Percentiles rank a stretch among this genome's conserved stretches.
Evolutionary conservation across 1,140 invertebrate genomes (phyloP).

Genomic region (Eupeodes corollae): DNA sequence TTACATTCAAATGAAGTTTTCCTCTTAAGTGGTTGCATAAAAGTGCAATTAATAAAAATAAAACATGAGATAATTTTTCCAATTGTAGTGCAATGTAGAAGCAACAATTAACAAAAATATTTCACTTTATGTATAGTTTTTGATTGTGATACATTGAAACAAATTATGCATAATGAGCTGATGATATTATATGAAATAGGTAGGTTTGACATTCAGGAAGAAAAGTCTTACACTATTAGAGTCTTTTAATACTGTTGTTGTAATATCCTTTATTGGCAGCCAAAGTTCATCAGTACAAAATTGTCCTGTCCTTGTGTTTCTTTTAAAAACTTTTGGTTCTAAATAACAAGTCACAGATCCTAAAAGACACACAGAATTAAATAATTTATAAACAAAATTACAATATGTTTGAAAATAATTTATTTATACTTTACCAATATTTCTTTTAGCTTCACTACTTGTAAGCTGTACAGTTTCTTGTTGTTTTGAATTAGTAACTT

Average conservation of each 20-base stretch:
- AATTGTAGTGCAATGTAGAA: too few relatives aligned
- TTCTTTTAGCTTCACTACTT: conserved; percentile 29
- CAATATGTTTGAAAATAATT: too few relatives aligned
- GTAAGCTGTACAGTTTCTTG: conserved; percentile 25
- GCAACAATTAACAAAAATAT: too few relatives aligned
- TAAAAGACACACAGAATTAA: neutral
- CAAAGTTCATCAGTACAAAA: conserved; percentile 64
- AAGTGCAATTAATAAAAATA: neutral
- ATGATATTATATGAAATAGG: too few relatives aligned
- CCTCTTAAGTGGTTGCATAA: neutral
- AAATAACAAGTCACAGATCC: conserved; percentile 61
- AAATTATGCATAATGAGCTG: too few relatives aligned
- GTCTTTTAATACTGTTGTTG: conserved; percentile 29
- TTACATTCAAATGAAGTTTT: too few relatives aligned
- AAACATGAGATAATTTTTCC: too few relatives aligned
- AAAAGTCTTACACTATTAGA: conserved; percentile 6
- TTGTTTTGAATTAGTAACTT: conserved; percentile 10
- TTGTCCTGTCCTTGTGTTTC: conserved; percentile 47
- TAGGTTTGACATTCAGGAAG: too few relatives aligned
- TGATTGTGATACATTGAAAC: too few relatives aligned
- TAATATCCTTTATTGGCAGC: conserved; percentile 58
- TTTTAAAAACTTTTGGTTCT: conserved; percentile 54
- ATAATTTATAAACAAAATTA: neutral
- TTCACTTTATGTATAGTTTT: too few relatives aligned
- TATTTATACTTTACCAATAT: too few relatives aligned